phyloP scores from a whole-genome alignment of 2,797 vertebrate species.

The Numenius phaeopus region DNA sequence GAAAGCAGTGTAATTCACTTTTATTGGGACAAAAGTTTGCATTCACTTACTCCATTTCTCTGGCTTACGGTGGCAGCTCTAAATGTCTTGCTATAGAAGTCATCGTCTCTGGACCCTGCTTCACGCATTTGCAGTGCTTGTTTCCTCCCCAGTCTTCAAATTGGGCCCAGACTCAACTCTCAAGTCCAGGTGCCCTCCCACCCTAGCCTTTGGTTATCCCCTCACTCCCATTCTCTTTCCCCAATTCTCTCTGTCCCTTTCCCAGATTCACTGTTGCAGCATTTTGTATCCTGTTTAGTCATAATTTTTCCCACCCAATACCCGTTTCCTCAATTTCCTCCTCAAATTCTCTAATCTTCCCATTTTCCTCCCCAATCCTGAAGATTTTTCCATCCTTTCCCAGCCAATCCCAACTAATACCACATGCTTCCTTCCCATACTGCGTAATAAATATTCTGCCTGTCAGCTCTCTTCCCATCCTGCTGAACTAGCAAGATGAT shows the following conservation, averaged over 20 bases:
- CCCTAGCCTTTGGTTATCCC: neutral
- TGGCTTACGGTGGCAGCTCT: neutral
- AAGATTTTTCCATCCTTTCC: neutral
- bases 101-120: neutral
- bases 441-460: neutral
- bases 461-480: neutral
- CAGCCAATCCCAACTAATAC: neutral
- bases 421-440: neutral
- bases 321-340: neutral
- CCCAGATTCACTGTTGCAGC: neutral
- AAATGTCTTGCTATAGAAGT: neutral
- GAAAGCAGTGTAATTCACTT: neutral
- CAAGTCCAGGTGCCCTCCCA: neutral
- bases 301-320: neutral
- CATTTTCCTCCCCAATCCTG: neutral
- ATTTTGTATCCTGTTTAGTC: neutral
- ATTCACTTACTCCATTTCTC: neutral
- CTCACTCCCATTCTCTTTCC: neutral
- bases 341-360: neutral
- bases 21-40: neutral
- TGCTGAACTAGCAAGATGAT: neutral
- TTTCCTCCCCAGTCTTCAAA: neutral
- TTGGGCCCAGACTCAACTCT: neutral
- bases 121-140: neutral
- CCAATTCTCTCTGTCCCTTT: neutral